phyloP scores from a whole-genome alignment of 2,888 invertebrate species.

The Leptothorax acervorum region DNA sequence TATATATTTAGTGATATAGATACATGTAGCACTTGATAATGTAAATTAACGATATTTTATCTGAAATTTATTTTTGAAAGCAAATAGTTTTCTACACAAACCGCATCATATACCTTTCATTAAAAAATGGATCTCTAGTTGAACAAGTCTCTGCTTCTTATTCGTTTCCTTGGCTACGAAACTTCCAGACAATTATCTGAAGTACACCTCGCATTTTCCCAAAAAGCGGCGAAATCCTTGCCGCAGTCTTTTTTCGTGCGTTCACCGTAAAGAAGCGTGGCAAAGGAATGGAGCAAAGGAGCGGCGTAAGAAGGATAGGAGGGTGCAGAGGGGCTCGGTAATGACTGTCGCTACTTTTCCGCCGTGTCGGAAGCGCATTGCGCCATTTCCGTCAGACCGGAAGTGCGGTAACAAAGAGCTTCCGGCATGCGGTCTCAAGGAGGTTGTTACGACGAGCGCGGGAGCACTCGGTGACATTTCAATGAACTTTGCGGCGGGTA shows the following conservation, averaged over 20 bases:
- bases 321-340: constrained; percentile 64
- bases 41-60: neutral
- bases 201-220: constrained; percentile 37
- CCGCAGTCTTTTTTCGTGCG: constrained; percentile 32
- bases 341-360: constrained; percentile 79
- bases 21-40: too few species aligned
- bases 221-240: constrained; percentile 41
- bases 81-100: neutral
- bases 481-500: constrained; percentile 80
- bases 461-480: constrained; percentile 79
- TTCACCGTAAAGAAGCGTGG: constrained; percentile 38
- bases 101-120: neutral
- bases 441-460: constrained; percentile 70
- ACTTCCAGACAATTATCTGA: constrained; percentile 49
- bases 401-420: constrained; percentile 80
- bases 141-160: constrained; percentile 7
- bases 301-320: constrained; percentile 48
- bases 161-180: constrained; percentile 29
- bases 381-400: constrained; percentile 78
- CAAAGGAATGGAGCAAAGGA: constrained; percentile 44
- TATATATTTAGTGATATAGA: neutral
- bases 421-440: constrained; percentile 77
- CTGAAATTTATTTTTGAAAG: constrained; percentile 3
- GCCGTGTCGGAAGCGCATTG: constrained; percentile 79
- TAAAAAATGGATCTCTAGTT: constrained; percentile 35